Evolutionary conservation across 2,113 vertebrate genomes (phyloP).

Genomic region (Smithornis capensis): DNA sequence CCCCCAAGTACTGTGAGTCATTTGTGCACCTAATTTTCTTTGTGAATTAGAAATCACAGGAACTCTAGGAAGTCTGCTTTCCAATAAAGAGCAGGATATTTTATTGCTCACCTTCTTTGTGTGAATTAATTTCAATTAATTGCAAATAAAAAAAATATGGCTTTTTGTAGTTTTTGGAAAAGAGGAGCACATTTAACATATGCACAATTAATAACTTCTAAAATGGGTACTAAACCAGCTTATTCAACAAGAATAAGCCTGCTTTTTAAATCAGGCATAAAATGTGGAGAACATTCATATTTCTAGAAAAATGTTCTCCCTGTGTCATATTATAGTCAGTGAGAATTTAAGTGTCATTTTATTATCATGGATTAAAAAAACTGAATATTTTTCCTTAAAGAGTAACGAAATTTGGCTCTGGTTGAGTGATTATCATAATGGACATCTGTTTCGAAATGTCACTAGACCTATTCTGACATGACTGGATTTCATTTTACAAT

Average conservation of each 20-base stretch:
- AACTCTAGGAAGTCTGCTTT: constrained; percentile 29
- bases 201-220: neutral
- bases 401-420: neutral
- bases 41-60: constrained; percentile 49
- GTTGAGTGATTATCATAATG: constrained; percentile 3
- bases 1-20: neutral
- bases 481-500: constrained; percentile 15
- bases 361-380: neutral
- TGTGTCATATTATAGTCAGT: neutral
- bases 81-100: constrained; percentile 12
- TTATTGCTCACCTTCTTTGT: constrained; percentile 57
- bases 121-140: constrained; percentile 30
- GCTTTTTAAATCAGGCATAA: neutral
- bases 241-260: neutral
- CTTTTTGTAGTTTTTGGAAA: neutral
- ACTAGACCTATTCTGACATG: neutral
- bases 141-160: neutral
- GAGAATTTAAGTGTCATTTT: neutral
- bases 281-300: neutral
- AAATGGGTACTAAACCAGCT: neutral
- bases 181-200: neutral
- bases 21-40: constrained; percentile 58
- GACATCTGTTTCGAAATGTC: constrained; percentile 47
- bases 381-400: neutral
- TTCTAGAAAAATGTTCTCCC: neutral